Evolutionary conservation across 2,797 vertebrate species (phyloP), one percentile per base, ranked within the genome.

Genomic region (Bovichtus diacanthus): DNA sequence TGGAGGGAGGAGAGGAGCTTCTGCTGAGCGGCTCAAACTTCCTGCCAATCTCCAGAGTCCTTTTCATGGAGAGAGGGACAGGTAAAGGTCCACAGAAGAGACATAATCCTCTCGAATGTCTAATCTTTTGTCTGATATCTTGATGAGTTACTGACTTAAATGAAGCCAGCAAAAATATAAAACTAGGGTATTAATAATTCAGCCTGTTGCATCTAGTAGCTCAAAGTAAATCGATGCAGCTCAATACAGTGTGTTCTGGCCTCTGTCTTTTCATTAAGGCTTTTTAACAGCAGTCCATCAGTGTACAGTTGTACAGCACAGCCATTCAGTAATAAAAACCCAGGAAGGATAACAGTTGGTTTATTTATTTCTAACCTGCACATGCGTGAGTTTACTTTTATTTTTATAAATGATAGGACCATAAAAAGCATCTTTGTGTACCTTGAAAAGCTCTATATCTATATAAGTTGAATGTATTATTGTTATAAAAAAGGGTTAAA

Each of bases 51-150:
- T 98, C 97, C 76, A 96, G 97, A 84, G 96, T 97, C 46, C 90
- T 98, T 60, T 98, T 98, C 88, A 96, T 97, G 86, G 96, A 98
- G 84, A 94, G 97, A 87, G 97, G 97, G 4, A 95, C 97, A 74
- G 97, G 97, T 97, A 81, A 73, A 31, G 3, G 2, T 60, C 21
- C 31, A 18, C 9, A 74, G 29, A 10, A 18, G 29, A 56, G 46
- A 60, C 46, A 0, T 2, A 4, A 16, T 39, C 19, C 16, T 46
- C 7, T 39, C 3, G 4, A 2, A 3, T 25, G 29, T 38, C 11
- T 59, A 44, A 29, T 23, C 4, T 54, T 41, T 25, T 53, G 12
- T 15, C 16, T 31, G 6, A 15, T 16, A 4, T 23, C 3, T 21
- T 23, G 46, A 39, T 38, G 1, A 36, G 51, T 21, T 19, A 9